A percentile compares a stretch with the other conserved stretches of the same genome.
Evolutionary conservation across 2,797 vertebrate genomes (phyloP).

Genomic region (Schizothorax lantsangensis): DNA sequence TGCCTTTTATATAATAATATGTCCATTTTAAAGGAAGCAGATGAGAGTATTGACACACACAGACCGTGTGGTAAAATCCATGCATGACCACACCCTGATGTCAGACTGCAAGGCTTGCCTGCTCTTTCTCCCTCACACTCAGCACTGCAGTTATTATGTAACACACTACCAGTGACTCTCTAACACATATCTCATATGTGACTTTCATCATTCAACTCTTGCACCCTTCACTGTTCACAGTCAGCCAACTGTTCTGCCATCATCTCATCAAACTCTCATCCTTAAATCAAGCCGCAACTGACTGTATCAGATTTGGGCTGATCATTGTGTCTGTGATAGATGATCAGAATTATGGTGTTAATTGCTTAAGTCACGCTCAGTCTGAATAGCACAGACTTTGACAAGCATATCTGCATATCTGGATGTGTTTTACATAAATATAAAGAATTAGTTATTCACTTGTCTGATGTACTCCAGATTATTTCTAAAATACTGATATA

Average conservation of each 20-base stretch:
- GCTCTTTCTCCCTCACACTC: constrained; percentile 1
- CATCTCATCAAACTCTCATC: background rate
- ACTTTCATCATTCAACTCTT: constrained; percentile 12
- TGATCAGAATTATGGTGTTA: background rate
- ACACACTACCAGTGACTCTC: constrained; percentile 6
- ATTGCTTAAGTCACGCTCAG: background rate
- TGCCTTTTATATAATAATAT: background rate
- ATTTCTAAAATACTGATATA: background rate
- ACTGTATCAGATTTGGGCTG: too few species aligned
- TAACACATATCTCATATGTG: background rate
- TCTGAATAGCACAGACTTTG: background rate
- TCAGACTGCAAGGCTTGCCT: constrained; percentile 18
- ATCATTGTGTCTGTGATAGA: background rate
- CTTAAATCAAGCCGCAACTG: background rate
- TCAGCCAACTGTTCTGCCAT: background rate
- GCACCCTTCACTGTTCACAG: constrained; percentile 13
- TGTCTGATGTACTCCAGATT: background rate
- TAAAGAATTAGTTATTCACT: background rate
- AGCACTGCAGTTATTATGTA: constrained; percentile 42
- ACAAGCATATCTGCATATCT: background rate
- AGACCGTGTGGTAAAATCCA: background rate
- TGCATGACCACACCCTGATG: constrained; percentile 34
- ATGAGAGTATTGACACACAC: background rate
- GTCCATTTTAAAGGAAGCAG: background rate
- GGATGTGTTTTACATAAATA: background rate